These are phyloP conservation scores for Spodoptera frugiperda DNA, from an alignment of 1,140 invertebrate genomes.

Conservation along the genomic window DNA sequence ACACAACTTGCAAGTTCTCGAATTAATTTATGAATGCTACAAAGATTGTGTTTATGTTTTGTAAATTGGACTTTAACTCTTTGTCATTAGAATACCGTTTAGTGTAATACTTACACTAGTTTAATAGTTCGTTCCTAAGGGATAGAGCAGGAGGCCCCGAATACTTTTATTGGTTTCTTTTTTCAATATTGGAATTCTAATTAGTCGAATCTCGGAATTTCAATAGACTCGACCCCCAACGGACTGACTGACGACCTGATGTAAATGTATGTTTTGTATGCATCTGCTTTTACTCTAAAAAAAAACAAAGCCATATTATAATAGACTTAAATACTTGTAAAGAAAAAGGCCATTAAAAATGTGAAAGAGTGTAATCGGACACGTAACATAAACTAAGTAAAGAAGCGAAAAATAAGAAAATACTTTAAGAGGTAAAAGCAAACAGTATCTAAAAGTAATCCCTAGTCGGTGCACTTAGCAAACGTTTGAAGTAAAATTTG, in stretches of 20 bases:
- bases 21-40: background rate
- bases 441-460: conserved; percentile 36
- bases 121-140: too few species aligned
- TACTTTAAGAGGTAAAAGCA: conserved; percentile 30
- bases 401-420: conserved; percentile 1
- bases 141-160: too few species aligned
- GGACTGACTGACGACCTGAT: too few species aligned
- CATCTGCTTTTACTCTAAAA: too few species aligned
- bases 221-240: too few species aligned
- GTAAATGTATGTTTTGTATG: too few species aligned
- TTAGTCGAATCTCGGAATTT: too few species aligned
- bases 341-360: background rate
- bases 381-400: background rate
- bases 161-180: too few species aligned
- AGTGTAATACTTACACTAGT: too few species aligned
- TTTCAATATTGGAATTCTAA: too few species aligned
- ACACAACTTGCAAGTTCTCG: background rate
- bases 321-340: background rate
- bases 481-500: conserved; percentile 43
- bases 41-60: background rate
- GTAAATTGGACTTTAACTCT: background rate
- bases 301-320: background rate
- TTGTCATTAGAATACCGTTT: background rate
- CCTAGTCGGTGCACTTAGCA: conserved; percentile 36
- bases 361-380: background rate